Conservation (phyloP, 1,140 invertebrate species). For the Trichonephila clavata region DNA sequence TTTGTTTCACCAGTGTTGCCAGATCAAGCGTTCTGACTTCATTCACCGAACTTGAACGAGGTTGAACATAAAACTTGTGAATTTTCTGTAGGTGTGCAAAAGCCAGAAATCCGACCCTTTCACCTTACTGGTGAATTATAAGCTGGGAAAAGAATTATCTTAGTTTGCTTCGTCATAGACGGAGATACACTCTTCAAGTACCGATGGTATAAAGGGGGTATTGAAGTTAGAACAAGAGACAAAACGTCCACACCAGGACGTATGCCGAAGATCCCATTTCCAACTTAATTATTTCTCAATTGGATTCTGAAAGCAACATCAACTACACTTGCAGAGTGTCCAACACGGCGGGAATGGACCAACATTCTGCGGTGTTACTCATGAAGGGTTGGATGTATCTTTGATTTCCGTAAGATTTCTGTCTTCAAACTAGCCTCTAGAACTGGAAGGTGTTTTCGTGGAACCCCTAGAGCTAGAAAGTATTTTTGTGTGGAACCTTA, state of each 20-base stretch:
- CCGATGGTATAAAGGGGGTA: slow-evolving; percentile 77
- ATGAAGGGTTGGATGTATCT: slow-evolving; percentile 29
- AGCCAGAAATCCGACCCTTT: slow-evolving; percentile 72
- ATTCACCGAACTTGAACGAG: too few species aligned
- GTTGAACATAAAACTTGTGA: not conserved
- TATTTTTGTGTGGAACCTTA: too few species aligned
- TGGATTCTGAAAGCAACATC: slow-evolving; percentile 69
- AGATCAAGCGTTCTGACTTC: too few species aligned
- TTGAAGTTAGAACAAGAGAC: not conserved
- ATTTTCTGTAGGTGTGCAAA: not conserved
- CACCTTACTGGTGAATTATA: slow-evolving; percentile 82
- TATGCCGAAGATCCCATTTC: slow-evolving; percentile 32
- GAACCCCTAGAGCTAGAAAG: too few species aligned
- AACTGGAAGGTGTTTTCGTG: too few species aligned
- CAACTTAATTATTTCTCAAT: not conserved
- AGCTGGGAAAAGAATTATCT: slow-evolving; percentile 85
- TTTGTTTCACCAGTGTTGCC: too few species aligned
- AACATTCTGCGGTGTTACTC: not conserved
- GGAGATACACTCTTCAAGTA: slow-evolving; percentile 78
- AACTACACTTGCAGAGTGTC: slow-evolving; percentile 77
- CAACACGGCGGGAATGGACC: slow-evolving; percentile 70
- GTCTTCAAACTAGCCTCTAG: too few species aligned
- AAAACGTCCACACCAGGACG: not conserved
- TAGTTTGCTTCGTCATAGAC: slow-evolving; percentile 81
- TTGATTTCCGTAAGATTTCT: not conserved